These are phyloP conservation scores for Pangasius macronema DNA, from an alignment of 2,797 vertebrate genomes.

Conservation along the genomic window DNA sequence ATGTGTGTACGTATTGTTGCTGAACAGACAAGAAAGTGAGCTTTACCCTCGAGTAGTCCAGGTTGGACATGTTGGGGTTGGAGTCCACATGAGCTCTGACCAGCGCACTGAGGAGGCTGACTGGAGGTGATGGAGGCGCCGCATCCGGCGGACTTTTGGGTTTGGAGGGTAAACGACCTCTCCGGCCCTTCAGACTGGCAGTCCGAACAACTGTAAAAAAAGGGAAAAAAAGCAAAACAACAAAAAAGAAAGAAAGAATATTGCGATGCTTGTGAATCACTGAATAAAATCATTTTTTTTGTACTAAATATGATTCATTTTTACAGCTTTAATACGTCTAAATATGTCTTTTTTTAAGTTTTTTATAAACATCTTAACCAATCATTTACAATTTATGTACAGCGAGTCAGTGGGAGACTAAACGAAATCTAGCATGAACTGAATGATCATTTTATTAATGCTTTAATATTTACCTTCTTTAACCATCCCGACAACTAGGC, in stretches of 20 bases:
- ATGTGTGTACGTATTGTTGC: neutral
- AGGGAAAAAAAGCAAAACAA: fast-evolving
- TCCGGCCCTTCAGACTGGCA: conserved; percentile 94
- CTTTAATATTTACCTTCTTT: conserved; percentile 87
- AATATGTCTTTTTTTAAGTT: neutral
- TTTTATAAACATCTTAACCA: neutral
- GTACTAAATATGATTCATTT: neutral
- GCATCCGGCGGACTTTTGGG: conserved; percentile 98
- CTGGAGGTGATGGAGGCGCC: conserved; percentile 92
- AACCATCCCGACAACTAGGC: conserved; percentile 97
- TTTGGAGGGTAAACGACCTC: conserved; percentile 96
- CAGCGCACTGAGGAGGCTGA: conserved; percentile 97
- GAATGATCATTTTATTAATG: neutral
- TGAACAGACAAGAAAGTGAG: conserved; percentile 16
- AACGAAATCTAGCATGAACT: neutral
- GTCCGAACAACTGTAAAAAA: conserved; percentile 88
- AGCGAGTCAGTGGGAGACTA: neutral
- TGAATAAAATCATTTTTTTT: neutral
- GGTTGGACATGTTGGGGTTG: conserved; percentile 95
- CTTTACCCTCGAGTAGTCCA: conserved; percentile 98
- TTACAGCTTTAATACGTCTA: neutral
- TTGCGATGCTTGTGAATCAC: neutral
- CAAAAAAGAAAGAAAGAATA: neutral
- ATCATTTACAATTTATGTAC: neutral
- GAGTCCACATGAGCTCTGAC: conserved; percentile 98